Base-by-base conservation (phyloP, 1,140 invertebrate genomes). In the Hycleus cichorii region DNA sequence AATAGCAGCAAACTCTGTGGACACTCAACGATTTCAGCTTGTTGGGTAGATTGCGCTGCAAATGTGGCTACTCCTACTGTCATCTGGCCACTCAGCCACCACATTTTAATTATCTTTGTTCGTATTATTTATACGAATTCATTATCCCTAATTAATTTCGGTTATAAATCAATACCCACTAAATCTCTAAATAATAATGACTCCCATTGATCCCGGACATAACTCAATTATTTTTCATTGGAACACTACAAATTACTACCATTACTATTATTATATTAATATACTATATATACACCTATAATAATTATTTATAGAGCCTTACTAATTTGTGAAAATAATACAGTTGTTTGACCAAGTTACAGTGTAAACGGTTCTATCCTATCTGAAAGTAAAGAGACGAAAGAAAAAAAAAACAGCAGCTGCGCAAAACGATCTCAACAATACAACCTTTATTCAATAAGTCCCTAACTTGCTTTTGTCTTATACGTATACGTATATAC, bases 1-100 rank as follows among this genome's bases (percentile, higher is more conserved):
- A 69, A 69, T 69, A 69, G 62, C 57, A 63, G 59, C 60, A 61
- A 32, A 47, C 63, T 59, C 59, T 60, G 62, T 64, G 59, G 62
- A 64, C 64, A 65, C 63, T 63, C 58, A 45, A 53, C 50, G 43
- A 32, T 32, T 32, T 7, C 32, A 32, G 32, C 32, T 7, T 32
- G 40, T 59, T 55, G 43, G 53, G 45, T 56, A 47, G 53, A 27
- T 48, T 56, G 51, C 51, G 51, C 51, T 46, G 51, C 46, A 27
- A 46, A 52, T 52, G 49, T 43, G 49, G 49, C 49, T 52, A 52
- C 51, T 53, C 42, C 51, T 46, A 27, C 51, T 53, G 51, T 45
- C 51, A 53, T 38, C 51, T 53, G 51, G 44, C 51, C 51, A 43
- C 49, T 32, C 32, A 32, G 3, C 32, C 32, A 32, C 32, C 32